Base-by-base conservation (phyloP, 2,113 vertebrate genomes). In the Grallaria varia region DNA sequence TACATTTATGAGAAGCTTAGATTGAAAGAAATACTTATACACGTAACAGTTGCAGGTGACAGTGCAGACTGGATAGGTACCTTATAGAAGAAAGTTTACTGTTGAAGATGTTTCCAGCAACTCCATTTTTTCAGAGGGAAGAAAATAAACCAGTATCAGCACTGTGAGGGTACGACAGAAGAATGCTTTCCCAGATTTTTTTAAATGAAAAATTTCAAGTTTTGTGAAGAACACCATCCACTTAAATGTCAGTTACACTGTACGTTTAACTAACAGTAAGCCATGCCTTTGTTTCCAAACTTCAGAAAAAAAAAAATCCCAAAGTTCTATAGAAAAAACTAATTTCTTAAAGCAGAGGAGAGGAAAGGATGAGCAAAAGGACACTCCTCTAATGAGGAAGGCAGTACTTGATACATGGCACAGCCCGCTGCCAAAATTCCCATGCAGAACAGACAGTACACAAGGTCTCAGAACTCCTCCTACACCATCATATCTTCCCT, bases 401-500 rank as follows among this genome's bases (percentile, higher is more conserved):
- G 84, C 87, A 92, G 80, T 33, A 42, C 62, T 85, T 37, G 69
- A 74, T 90, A 64, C 77, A 95, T 50, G 89, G 73, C 91, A 93
- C 56, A 95, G 87, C 73, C 77, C 0, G 4, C 78, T 87, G 95
- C 96, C 96, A 97, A 91, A 91, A 94, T 94, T 94, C 95, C 77
- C 87, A 47, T 87, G 73, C 35, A 78, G 95, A 96, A 96, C 95
- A 95, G 87, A 74, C 73, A 93, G 93, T 94, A 93, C 93, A 84
- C 78, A 93, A 66, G 8, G 75, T 84, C 92, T 91, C 67, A 89
- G 87, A 91, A 91, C 74, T 94, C 96, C 95, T 96, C 93, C 93
- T 53, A 96, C 95, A 91, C 87, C 87, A 67, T 69, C 50, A 3
- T 7, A 74, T 78, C 87, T 60, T 94, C 81, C 52, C 95, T 87